These are phyloP conservation scores for Ictalurus furcatus DNA, from an alignment of 2,113 vertebrate genomes.

Conservation along the genomic window DNA sequence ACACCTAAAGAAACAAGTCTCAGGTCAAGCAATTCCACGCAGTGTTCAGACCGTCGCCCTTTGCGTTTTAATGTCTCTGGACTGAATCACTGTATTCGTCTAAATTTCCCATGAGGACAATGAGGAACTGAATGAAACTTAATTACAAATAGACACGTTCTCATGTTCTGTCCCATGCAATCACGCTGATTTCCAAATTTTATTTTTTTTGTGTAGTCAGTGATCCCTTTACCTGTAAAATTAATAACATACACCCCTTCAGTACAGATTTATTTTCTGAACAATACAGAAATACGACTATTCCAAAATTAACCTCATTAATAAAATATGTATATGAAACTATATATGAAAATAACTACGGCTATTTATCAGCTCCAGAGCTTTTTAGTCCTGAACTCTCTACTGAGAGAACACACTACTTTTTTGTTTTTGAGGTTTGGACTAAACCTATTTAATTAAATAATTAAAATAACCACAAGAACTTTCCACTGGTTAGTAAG, in stretches of 20 bases:
- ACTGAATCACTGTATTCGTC: not conserved
- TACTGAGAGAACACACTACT: not conserved
- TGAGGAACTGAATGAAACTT: not conserved
- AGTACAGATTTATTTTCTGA: not conserved
- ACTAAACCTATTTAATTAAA: not conserved
- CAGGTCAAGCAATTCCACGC: not conserved
- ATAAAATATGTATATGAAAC: not conserved
- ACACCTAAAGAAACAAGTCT: constrained; percentile 63
- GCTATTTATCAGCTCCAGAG: not conserved
- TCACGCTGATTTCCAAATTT: not conserved
- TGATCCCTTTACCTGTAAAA: not conserved
- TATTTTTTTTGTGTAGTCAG: not conserved
- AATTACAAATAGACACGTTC: not conserved
- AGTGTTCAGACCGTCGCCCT: not conserved
- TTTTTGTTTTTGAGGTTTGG: not conserved
- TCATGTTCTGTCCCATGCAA: not conserved
- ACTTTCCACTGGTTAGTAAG: not conserved
- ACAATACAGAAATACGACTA: not conserved
- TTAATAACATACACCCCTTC: not conserved
- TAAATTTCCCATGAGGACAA: not conserved
- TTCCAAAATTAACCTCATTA: not conserved
- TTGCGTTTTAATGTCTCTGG: not conserved
- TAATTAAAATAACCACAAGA: not conserved
- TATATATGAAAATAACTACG: not conserved
- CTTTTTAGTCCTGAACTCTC: not conserved